Conservation (phyloP, 64 coral and sea anemone species). For the Montipora efflorescens region DNA sequence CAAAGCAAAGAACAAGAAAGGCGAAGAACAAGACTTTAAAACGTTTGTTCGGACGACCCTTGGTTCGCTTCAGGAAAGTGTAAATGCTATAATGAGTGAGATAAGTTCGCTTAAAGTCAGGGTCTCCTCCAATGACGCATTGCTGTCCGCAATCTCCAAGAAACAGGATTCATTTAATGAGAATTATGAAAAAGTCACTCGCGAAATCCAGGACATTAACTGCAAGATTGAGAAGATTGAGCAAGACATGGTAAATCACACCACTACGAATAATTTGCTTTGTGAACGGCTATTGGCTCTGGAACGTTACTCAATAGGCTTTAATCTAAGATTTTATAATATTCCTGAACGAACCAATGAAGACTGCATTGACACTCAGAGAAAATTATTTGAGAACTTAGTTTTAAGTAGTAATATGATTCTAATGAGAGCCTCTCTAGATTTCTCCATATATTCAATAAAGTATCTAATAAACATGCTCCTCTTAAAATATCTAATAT, state of each 20-base stretch:
- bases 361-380: neutral
- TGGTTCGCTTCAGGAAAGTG: slow-evolving; percentile 3
- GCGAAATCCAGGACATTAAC: neutral
- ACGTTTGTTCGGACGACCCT: neutral
- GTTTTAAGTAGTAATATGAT: no score
- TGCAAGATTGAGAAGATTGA: slow-evolving; percentile 11
- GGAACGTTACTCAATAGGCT: neutral
- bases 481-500: no score
- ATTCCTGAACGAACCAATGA: neutral
- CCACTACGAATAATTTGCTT: neutral
- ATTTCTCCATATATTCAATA: no score
- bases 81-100: neutral
- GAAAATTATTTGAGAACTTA: no score
- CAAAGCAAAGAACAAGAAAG: slow-evolving; percentile 11
- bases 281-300: neutral
- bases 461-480: no score
- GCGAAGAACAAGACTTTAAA: slow-evolving; percentile 8
- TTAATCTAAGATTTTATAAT: slow-evolving; percentile 2
- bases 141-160: neutral
- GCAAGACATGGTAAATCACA: neutral
- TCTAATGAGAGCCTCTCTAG: no score
- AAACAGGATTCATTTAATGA: neutral
- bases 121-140: neutral
- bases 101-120: neutral
- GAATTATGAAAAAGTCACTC: neutral